Conservation (phyloP, 2,888 invertebrate genomes). For the Chymomyza procnemis region DNA sequence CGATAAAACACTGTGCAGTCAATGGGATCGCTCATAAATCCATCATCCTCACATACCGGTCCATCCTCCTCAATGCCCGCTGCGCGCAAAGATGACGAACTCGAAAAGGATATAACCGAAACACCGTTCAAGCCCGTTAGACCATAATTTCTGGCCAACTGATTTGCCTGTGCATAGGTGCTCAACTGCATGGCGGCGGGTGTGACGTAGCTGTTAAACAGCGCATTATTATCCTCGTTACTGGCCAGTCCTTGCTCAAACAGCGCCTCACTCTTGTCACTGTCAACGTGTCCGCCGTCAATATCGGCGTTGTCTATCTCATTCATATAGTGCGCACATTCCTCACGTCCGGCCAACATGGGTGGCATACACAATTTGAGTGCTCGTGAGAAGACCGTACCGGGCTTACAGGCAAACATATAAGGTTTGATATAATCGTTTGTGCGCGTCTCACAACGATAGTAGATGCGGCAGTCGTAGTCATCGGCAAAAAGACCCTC, state of each 20-base stretch:
- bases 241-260: conserved; percentile 53
- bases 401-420: conserved; percentile 86
- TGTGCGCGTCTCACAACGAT: conserved; percentile 85
- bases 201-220: conserved; percentile 47
- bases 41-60: conserved; percentile 82
- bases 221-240: conserved; percentile 44
- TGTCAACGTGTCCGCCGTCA: conserved; percentile 19
- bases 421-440: conserved; percentile 80
- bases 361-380: conserved; percentile 86
- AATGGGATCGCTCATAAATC: conserved; percentile 84
- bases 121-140: conserved; percentile 75
- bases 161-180: conserved; percentile 58
- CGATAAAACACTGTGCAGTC: conserved; percentile 88
- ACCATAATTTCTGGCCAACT: conserved; percentile 71
- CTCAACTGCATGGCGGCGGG: conserved; percentile 53
- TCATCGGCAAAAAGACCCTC: conserved; percentile 87
- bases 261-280: conserved; percentile 54
- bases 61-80: conserved; percentile 50
- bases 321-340: conserved; percentile 81
- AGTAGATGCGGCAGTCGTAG: conserved; percentile 86
- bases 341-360: conserved; percentile 83
- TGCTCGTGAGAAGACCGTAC: conserved; percentile 86
- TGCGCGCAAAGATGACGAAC: conserved; percentile 71
- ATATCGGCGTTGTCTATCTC: conserved; percentile 65
- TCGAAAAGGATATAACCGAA: conserved; percentile 76